Evolutionary conservation across 2,888 invertebrate genomes (phyloP), one percentile per base, ranked within the genome.

Genomic region (Cremastinae sp.): DNA sequence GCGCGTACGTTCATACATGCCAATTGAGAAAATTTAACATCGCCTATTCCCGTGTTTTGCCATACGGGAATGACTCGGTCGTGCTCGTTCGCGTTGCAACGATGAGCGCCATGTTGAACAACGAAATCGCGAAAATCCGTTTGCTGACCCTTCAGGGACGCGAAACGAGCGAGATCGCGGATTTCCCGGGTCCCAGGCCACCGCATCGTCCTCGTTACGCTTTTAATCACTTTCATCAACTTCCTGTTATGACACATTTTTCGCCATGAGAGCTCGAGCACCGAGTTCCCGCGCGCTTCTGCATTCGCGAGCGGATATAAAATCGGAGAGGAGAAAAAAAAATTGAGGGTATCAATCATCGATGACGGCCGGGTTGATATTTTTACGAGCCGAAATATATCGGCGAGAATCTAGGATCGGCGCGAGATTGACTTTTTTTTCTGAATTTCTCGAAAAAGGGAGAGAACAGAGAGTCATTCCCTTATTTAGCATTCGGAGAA

Each of bases 141-240:
- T 41, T 62, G 59, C 58, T 36, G 61, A 69, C 64, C 72, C 76
- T 43, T 73, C 65, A 73, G 76, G 76, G n/a, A n/a, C n/a, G 74
- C 49, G 53, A 20, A 20, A 80, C 78, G 79, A 80, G 78, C 58
- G 54, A 69, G 68, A 64, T 76, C 68, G 59, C 75, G 22, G 68
- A 22, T 51, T 18, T 12, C 43, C 58, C 12, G 12, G 10, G 47
- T 41, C 45, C 75, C 74, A 73, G 82, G 77, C 77, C 62, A 74
- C 78, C 77, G 75, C 53, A 70, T 54, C 43, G 72, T 79, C 81
- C 87, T 87, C 87, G 87, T 88, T 87, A 87, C 76, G 85, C 80
- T 87, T 88, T 88, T 86, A 88, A 88, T 88, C 84, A 87, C 86
- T 88, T 76, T 85, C 87, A 88, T 88, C 87, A 87, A 87, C 83